Conservation (phyloP, 1,140 invertebrate species). For the Stegodyphus dumicola region DNA sequence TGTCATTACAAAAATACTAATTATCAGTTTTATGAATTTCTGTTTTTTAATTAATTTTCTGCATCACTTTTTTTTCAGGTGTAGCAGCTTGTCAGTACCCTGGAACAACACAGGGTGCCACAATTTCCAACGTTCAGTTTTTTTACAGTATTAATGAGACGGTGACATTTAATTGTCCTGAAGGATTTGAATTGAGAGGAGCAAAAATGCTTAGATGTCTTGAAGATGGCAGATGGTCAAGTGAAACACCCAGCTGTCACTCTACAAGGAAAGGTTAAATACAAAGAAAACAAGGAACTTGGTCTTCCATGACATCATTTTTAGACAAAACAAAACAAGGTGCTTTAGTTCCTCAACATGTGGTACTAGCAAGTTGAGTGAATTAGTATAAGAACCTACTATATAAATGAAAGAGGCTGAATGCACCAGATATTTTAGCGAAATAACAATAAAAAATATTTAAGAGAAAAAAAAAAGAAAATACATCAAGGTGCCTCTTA, state of each 20-base stretch:
- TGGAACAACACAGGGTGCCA: conserved; percentile 83
- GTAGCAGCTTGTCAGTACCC: conserved; percentile 81
- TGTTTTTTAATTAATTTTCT: no score
- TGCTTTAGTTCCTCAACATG: conserved; percentile 17
- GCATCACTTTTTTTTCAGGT: conserved; percentile 22
- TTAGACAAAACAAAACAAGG: conserved; percentile 44
- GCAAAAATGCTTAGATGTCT: conserved; percentile 81
- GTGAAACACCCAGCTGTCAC: conserved; percentile 76
- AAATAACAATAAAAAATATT: no score
- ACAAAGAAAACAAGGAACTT: conserved; percentile 7
- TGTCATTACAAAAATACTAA: no score
- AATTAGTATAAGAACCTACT: no score
- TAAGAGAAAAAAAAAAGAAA: no score
- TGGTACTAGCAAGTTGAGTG: background rate
- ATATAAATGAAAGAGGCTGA: no score
- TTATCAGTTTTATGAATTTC: no score
- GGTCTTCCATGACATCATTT: conserved; percentile 39
- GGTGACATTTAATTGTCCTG: conserved; percentile 84
- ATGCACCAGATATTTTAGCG: no score
- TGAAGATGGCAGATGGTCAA: conserved; percentile 87
- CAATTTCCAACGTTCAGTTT: conserved; percentile 82
- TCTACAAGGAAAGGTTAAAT: conserved; percentile 54
- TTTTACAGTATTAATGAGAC: conserved; percentile 87
- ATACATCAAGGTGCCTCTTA: no score
- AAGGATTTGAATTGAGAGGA: conserved; percentile 80